Base-by-base conservation (phyloP, 2,797 vertebrate species). In the Kryptopterus vitreolus region DNA sequence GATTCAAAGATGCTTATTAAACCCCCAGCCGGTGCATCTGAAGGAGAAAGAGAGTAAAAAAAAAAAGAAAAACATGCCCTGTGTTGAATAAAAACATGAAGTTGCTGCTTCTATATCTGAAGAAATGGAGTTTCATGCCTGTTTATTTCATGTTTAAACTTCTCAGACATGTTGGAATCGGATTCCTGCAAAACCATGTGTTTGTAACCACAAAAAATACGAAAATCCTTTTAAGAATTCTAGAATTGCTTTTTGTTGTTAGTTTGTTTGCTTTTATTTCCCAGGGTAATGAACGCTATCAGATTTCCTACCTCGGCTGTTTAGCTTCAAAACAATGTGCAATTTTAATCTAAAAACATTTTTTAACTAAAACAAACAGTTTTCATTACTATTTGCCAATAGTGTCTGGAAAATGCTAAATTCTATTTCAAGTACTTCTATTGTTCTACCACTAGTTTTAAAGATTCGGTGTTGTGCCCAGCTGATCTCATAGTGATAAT, bases 1-100 rank as follows among this genome's bases (percentile, higher is more conserved):
- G 86, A 91, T 78, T 91, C 85, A 82, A 76, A 85, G 81, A 82
- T 82, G 83, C 86, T 65, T 63, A 81, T 82, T 76, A 80, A 79
- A 80, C 70, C 84, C n/a, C 74, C 55, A 76, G 58, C 48, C 66
- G 29, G 29, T 43, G 55, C 70, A 8, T 75, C 70, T 16, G 29
- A 53, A 43, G 48, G n/a, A n/a, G n/a, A n/a, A n/a, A n/a, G n/a
- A n/a, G n/a, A n/a, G n/a, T n/a, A n/a, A n/a, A 52, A 50, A 52
- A 68, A 53, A 20, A 31, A 58, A 43, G 15, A 29, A 33, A 20
- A 48, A 22, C 31, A 72, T 53, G 8, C 33, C 43, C 69, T 53
- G n/a, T 15, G 46, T 1, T 50, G 59, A 53, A 53, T 22, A 38
- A 43, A 72, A 72, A 72, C 31, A n/a, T 15, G 50, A 53, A 3